These are phyloP conservation scores for Agapornis canus DNA, from an alignment of 2,797 vertebrate genomes.

Conservation along the genomic window DNA sequence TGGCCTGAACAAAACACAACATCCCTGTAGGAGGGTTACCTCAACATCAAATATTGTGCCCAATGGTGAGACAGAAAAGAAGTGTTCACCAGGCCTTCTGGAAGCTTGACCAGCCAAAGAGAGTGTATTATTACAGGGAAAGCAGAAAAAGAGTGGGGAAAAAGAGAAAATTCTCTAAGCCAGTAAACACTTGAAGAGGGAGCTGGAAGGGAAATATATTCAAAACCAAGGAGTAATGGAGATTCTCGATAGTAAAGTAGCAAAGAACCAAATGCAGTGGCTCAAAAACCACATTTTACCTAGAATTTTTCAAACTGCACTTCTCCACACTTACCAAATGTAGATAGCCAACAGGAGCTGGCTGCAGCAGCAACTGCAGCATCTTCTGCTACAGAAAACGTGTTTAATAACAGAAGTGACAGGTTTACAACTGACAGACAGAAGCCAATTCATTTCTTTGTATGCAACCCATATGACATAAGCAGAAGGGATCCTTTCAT, in stretches of 20 bases:
- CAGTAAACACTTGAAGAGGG: background rate
- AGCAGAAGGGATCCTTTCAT: background rate
- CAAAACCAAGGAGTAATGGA: background rate
- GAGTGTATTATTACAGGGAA: background rate
- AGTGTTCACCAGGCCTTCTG: background rate
- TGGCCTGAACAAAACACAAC: background rate
- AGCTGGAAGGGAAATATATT: background rate
- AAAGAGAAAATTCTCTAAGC: background rate
- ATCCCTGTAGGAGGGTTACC: background rate
- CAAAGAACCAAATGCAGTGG: background rate
- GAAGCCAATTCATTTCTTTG: background rate
- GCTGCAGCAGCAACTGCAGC: background rate
- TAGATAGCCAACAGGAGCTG: background rate
- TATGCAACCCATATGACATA: background rate
- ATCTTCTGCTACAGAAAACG: background rate
- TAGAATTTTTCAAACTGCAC: background rate
- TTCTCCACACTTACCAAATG: background rate
- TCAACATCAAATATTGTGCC: background rate
- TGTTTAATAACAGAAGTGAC: background rate
- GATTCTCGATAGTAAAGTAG: background rate
- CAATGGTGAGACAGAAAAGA: background rate
- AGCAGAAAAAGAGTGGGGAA: too few relatives aligned
- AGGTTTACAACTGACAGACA: background rate
- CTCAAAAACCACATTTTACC: background rate
- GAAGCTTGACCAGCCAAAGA: background rate